Evolutionary conservation across 2,113 vertebrate species (phyloP), one percentile per base, ranked within the genome.

Genomic region (Periophthalmodon schlosseri): DNA sequence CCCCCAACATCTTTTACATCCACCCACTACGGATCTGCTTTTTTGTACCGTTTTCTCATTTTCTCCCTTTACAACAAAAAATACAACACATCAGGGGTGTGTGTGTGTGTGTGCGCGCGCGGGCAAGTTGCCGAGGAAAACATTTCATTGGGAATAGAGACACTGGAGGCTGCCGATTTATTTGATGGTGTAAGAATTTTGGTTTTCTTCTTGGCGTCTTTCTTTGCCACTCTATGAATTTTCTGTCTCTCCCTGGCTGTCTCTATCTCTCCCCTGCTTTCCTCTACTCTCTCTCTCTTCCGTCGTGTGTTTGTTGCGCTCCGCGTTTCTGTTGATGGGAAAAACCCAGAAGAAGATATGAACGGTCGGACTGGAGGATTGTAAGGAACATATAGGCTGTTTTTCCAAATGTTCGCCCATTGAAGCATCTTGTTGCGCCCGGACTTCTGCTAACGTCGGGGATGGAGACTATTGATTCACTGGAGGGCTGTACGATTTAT

Each of bases 391-490:
- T n/a, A 44, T n/a, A 88, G 90, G 91, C 89, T 90, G 94, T 93
- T 92, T 88, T 39, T 44, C 63, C 63, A 65, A 65, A 86, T 90
- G 87, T 82, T 81, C 81, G 81, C 72, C 87, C 84, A 87, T 79
- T 86, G 87, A 90, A 91, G 44, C 90, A 88, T 94, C 93, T 93
- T 95, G 94, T 95, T 95, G 94, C 92, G 94, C 95, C 85, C 95
- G 95, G 95, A 65, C 63, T 65, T 65, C 93, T 95, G 88, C 80
- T 94, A 85, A 90, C 84, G 91, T 94, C 93, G 91, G 96, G 95
- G 93, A 98, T 98, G 97, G 96, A 95, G 96, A 95, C 91, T 93
- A 93, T 94, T 85, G 94, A 93, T 91, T 94, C 93, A 91, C 91
- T 90, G 93, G 93, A 95, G 93, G 94, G 94, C 92, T 91, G 90